These are phyloP conservation scores for Melanotaenia maccullochi DNA, from an alignment of 2,797 vertebrate genomes.

Conservation along the genomic window DNA sequence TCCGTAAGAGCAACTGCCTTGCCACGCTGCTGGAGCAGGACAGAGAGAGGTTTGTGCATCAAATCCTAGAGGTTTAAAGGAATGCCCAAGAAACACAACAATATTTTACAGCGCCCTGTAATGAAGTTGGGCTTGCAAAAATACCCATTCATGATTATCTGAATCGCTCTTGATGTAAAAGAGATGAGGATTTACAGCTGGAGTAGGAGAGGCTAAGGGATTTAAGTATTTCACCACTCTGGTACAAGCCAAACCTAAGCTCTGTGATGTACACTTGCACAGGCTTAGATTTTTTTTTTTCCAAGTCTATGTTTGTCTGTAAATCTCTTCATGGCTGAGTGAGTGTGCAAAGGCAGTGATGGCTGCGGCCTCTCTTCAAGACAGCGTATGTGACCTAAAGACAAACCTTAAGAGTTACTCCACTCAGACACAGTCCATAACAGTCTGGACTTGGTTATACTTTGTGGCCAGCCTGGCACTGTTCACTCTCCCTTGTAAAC, in stretches of 20 bases:
- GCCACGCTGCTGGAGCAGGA: slow-evolving; percentile 89
- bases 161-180: slow-evolving; percentile 44
- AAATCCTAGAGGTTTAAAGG: slow-evolving; percentile 21
- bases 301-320: slow-evolving; percentile 55
- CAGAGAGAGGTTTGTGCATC: slow-evolving; percentile 86
- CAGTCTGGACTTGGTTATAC: slow-evolving; percentile 63
- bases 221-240: slow-evolving; percentile 60
- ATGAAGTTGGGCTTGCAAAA: slow-evolving; percentile 29
- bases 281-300: slow-evolving; percentile 45
- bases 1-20: slow-evolving; percentile 88
- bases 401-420: slow-evolving; percentile 66
- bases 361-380: slow-evolving; percentile 45
- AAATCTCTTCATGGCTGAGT: slow-evolving; percentile 65
- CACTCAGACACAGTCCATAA: slow-evolving; percentile 74
- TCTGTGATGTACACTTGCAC: slow-evolving; percentile 57
- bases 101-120: slow-evolving; percentile 30
- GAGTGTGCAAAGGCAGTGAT: slow-evolving; percentile 44
- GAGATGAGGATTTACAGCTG: slow-evolving; percentile 53
- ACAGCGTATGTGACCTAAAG: slow-evolving; percentile 63
- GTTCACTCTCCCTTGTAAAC: slow-evolving; percentile 67
- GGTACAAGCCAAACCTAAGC: slow-evolving; percentile 52
- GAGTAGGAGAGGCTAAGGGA: slow-evolving; percentile 38
- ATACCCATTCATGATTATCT: slow-evolving; percentile 33
- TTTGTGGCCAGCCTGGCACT: slow-evolving; percentile 55
- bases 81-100: slow-evolving; percentile 33